Conservation (phyloP, 2,113 vertebrate species). For the Coptodon rendalli region DNA sequence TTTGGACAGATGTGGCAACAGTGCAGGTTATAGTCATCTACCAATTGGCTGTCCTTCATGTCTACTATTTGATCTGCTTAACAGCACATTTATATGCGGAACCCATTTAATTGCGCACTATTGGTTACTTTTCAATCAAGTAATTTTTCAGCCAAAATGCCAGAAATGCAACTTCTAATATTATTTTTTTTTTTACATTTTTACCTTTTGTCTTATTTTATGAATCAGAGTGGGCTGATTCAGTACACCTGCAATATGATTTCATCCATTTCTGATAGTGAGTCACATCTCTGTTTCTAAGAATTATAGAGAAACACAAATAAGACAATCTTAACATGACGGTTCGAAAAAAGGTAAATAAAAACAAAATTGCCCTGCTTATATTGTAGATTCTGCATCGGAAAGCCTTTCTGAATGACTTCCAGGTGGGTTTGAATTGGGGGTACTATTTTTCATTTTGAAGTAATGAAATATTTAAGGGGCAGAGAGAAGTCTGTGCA, state of each 20-base stretch:
- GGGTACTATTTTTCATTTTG: conserved; percentile 69
- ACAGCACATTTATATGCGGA: neutral
- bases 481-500: conserved; percentile 40
- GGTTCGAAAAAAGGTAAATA: neutral
- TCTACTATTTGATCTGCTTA: neutral
- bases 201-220: neutral
- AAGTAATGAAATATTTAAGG: conserved; percentile 75
- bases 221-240: neutral
- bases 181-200: neutral
- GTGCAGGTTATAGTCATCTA: neutral
- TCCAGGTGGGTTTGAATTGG: conserved; percentile 66
- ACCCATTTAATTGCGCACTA: neutral
- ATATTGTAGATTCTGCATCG: conserved; percentile 27
- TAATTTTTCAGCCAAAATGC: neutral
- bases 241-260: neutral
- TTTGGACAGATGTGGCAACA: neutral
- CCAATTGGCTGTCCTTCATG: neutral
- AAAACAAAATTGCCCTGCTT: neutral
- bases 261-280: neutral
- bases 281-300: neutral
- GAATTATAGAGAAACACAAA: neutral
- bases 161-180: neutral
- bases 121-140: neutral
- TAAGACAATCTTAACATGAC: conserved; percentile 1
- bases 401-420: conserved; percentile 50